Percentiles rank a stretch among this genome's conserved stretches.
phyloP scores from a whole-genome alignment of 1,140 invertebrate species.

The Drosophila simulans region DNA sequence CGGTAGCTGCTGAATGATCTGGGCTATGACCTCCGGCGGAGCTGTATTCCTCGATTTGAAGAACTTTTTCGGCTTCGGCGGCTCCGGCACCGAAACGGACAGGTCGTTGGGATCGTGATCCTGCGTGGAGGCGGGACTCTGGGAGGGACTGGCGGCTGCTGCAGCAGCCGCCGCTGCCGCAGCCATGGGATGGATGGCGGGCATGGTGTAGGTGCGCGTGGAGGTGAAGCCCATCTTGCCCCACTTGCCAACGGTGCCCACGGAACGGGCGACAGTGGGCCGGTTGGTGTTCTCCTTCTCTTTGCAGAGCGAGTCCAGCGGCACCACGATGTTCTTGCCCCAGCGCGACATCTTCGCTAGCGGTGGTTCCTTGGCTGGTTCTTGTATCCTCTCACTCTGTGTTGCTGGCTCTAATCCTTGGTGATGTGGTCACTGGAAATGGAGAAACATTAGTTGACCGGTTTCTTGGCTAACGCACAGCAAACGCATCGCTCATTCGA shows the following conservation, averaged over 20 bases:
- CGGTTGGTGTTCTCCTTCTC: conserved; percentile 93
- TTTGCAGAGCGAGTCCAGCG: conserved; percentile 87
- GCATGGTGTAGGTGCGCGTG: conserved; percentile 88
- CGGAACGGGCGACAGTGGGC: conserved; percentile 93
- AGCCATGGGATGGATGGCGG: conserved; percentile 74
- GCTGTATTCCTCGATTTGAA: conserved; percentile 93
- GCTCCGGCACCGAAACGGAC: conserved; percentile 84
- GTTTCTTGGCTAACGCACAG: too few relatives aligned
- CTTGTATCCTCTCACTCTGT: conserved; percentile 13
- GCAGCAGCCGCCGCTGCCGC: conserved; percentile 84
- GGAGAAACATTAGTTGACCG: neutral
- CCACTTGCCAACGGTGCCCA: conserved; percentile 96
- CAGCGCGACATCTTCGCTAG: conserved; percentile 86
- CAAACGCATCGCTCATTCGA: neutral
- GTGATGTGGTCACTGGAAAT: conserved; percentile 25
- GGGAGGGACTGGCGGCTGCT: conserved; percentile 85
- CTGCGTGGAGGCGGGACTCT: conserved; percentile 87
- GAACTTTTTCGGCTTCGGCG: conserved; percentile 93
- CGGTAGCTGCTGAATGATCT: conserved; percentile 86
- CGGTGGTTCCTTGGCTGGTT: neutral
- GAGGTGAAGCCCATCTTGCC: conserved; percentile 97
- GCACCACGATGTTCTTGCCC: conserved; percentile 87
- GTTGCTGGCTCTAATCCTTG: conserved; percentile 26
- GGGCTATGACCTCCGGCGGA: conserved; percentile 85
- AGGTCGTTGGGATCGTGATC: conserved; percentile 85